Evolutionary conservation across 1,140 invertebrate genomes (phyloP), one percentile per base, ranked within the genome.

Genomic region (Atta cephalotes): DNA sequence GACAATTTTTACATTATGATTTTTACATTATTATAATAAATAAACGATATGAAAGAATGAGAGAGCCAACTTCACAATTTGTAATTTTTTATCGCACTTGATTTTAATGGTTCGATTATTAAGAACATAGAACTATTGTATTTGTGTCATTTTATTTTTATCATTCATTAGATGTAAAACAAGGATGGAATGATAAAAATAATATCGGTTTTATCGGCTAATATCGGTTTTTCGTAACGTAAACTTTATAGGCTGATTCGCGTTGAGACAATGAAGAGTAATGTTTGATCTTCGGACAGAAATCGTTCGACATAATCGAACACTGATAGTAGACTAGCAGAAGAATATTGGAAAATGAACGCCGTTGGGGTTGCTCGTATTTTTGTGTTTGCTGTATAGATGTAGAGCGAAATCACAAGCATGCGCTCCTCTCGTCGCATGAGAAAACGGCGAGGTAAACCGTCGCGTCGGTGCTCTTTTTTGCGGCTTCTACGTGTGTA

Each of bases 291-390:
- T 49, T 49, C 28, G 56, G n/a, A 62, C 25, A 25, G 56, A 21
- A n/a, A 62, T 21, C 28, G 53, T 56, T 49, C 68, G 68, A 74
- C 62, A 74, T 16, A 18, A 82, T 82, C 53, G 68, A 60, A 74
- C 78, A 70, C 0, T 25, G 25, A 81, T 56, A 79, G 21, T 28
- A 49, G 31, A 78, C 28, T 6, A 49, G 6, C 45, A 21, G 80
- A 51, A 76, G 70, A 84, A 62, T 62, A 84, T 84, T 39, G 70
- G 56, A 51, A 84, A 84, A 76, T 28, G 28, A 60, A 25, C 65
- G 49, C n/a, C 31, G 60, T 49, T 28, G 56, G 6, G 65, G 25
- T 31, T n/a, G 77, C 35, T 31, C 39, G 39, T 51, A 81, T 51
- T 81, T 74, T 82, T 31, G 68, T 60, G 68, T 10, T 60, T 18